Percentiles rank a stretch among this genome's conserved stretches.
Conservation (phyloP, 2,797 vertebrate genomes). For the Paramormyrops hopkinsi region DNA sequence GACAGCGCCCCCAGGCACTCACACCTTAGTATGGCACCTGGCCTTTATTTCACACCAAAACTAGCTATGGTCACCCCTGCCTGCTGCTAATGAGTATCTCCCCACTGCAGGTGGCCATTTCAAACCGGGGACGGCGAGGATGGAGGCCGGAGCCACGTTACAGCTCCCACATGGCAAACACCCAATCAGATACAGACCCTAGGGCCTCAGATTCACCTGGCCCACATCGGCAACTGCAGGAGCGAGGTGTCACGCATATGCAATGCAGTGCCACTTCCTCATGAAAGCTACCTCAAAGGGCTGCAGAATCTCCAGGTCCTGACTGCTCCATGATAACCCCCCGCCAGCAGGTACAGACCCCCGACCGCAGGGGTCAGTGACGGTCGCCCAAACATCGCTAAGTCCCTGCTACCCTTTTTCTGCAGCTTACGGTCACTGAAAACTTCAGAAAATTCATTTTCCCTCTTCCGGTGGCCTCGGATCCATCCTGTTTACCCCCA, state of each 20-base stretch:
- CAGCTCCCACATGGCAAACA: background rate
- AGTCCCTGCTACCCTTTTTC: background rate
- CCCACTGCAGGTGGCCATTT: background rate
- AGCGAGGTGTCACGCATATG: slow-evolving; percentile 9
- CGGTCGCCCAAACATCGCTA: background rate
- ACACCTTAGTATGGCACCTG: background rate
- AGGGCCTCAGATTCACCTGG: background rate
- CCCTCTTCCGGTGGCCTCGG: background rate
- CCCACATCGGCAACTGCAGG: background rate
- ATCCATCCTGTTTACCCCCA: background rate
- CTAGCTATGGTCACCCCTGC: background rate
- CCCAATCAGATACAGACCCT: background rate
- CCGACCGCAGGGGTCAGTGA: background rate
- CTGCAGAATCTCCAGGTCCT: background rate
- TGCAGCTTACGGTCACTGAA: background rate
- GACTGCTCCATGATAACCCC: background rate
- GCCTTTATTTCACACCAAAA: background rate
- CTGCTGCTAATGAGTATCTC: background rate
- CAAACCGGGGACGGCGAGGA: background rate
- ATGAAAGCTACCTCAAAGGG: background rate
- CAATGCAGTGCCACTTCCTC: background rate
- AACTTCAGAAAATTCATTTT: background rate
- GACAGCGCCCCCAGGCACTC: background rate
- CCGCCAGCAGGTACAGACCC: background rate
- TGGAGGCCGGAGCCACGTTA: background rate